phyloP scores from a whole-genome alignment of 2,113 vertebrate species.

The Plestiodon gilberti region DNA sequence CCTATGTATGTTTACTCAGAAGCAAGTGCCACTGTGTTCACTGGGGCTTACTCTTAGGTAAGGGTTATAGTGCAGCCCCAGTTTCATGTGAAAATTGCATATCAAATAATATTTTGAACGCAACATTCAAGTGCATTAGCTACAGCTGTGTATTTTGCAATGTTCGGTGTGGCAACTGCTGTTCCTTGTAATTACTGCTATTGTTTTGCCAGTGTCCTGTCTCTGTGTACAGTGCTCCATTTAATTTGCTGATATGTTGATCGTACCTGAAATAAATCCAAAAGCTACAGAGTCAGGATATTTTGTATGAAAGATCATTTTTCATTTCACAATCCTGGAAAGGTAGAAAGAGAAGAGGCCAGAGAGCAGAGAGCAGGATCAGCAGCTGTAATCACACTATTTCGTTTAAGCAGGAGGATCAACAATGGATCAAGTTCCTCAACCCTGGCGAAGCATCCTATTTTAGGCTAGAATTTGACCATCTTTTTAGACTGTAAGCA shows the following conservation, averaged over 20 bases:
- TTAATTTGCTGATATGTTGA: background rate
- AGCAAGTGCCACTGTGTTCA: no score
- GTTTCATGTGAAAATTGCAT: no score
- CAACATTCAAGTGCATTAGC: no score
- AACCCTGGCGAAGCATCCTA: background rate
- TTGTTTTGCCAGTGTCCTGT: background rate
- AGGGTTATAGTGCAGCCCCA: no score
- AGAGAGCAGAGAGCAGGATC: background rate
- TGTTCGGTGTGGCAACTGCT: no score
- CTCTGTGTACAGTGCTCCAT: background rate
- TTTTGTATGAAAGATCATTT: background rate
- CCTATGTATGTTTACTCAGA: no score
- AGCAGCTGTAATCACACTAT: background rate
- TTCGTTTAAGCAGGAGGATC: background rate
- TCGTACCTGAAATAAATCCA: background rate
- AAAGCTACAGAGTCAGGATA: rapidly evolving
- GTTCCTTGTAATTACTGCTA: no score
- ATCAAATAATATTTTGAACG: no score
- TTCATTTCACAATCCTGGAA: background rate
- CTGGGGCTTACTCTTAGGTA: no score
- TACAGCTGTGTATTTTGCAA: no score
- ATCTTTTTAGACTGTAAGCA: background rate
- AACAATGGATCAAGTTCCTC: constrained; percentile 37
- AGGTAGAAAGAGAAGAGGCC: background rate
- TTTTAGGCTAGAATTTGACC: background rate